A percentile compares a stretch with the other conserved stretches of the same genome.
These are phyloP conservation scores for Phoebastria nigripes DNA, from an alignment of 2,797 vertebrate genomes.

Conservation along the genomic window DNA sequence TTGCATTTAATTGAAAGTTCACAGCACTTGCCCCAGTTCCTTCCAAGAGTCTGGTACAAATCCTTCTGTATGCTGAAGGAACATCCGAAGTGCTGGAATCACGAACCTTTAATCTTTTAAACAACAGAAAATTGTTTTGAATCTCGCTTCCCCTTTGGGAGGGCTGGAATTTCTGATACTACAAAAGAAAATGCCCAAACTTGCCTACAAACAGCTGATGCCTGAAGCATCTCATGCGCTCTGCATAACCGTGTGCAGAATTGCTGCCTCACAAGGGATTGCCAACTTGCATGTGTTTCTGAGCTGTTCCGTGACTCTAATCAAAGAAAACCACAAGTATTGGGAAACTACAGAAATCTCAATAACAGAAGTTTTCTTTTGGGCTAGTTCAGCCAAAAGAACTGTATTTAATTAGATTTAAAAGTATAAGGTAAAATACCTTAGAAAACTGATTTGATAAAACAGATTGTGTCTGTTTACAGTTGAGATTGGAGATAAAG, in stretches of 20 bases:
- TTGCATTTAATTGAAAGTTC: constrained; percentile 8
- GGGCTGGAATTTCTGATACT: neutral
- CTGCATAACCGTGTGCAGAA: rapidly evolving
- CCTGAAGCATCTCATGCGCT: neutral
- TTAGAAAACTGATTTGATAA: neutral
- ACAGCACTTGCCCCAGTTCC: neutral
- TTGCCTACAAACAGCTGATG: neutral
- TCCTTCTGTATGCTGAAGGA: neutral
- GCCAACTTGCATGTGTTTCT: neutral
- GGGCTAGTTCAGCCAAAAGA: neutral
- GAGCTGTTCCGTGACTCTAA: neutral
- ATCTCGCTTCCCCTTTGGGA: neutral
- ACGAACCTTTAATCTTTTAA: neutral
- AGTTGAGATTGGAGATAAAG: neutral
- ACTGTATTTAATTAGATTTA: neutral
- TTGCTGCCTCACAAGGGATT: neutral
- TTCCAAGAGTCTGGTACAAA: neutral
- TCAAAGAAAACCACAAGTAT: neutral
- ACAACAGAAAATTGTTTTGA: constrained; percentile 3
- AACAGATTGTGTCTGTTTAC: neutral
- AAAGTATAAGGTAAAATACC: neutral
- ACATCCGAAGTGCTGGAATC: neutral
- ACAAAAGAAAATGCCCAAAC: neutral
- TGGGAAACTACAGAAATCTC: neutral
- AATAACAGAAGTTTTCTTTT: neutral